A percentile compares a stretch with the other conserved stretches of the same genome.
Evolutionary conservation across 2,797 vertebrate species (phyloP).

Genomic region (Lithobates sylvaticus): DNA sequence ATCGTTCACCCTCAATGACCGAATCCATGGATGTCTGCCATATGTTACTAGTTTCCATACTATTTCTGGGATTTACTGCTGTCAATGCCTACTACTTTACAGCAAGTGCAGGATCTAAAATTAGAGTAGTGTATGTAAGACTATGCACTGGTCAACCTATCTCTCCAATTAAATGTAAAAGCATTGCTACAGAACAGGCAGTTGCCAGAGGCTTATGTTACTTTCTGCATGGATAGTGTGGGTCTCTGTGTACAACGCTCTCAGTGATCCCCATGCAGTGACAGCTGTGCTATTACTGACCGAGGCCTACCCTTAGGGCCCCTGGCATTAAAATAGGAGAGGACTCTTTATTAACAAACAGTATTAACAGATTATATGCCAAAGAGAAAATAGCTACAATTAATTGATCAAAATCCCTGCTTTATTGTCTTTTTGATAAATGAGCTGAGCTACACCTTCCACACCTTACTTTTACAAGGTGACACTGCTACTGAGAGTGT

Average conservation of each 20-base stretch:
- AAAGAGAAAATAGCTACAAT: not conserved
- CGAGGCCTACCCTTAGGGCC: not conserved
- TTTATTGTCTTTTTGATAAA: not conserved
- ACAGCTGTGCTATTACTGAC: slow-evolving; percentile 9
- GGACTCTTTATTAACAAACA: not conserved
- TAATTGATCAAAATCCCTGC: not conserved
- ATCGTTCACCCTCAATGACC: slow-evolving; percentile 20
- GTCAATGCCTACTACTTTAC: not conserved
- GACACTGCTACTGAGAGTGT: not conserved
- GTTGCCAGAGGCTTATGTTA: not conserved
- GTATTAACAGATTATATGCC: not conserved
- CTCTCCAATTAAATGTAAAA: not conserved
- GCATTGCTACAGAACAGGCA: not conserved
- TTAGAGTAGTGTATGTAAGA: not conserved
- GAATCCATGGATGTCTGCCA: not conserved
- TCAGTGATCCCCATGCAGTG: not conserved
- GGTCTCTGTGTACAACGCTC: not conserved
- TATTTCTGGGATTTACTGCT: not conserved
- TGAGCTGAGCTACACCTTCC: not conserved
- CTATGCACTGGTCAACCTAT: not conserved
- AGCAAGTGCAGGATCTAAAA: not conserved
- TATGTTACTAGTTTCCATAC: not conserved
- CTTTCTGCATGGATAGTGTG: not conserved
- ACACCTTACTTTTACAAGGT: not conserved
- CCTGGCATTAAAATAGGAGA: not conserved